These are phyloP conservation scores for Trinorchestia longiramus DNA, from an alignment of 1,140 invertebrate species.

Conservation along the genomic window DNA sequence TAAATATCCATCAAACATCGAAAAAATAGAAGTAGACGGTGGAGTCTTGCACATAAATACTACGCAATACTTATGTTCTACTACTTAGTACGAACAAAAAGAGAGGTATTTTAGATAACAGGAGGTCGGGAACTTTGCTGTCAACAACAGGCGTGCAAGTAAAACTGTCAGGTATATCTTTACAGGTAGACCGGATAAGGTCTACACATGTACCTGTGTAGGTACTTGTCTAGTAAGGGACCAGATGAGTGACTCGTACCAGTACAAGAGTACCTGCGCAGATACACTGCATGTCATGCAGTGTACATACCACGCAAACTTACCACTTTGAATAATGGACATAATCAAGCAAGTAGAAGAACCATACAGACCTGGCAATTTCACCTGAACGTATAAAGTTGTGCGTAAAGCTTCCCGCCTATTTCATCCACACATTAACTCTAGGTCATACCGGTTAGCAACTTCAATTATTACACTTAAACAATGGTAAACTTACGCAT, in stretches of 20 bases:
- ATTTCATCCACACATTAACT: background rate
- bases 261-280: too few species aligned
- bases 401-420: background rate
- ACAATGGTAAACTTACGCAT: slow-evolving; percentile 1
- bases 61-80: slow-evolving; percentile 12
- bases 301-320: background rate
- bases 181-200: background rate
- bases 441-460: background rate
- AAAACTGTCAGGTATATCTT: background rate
- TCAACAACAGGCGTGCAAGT: background rate
- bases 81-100: background rate
- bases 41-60: slow-evolving; percentile 38
- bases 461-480: slow-evolving; percentile 21
- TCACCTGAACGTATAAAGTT: background rate
- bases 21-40: slow-evolving; percentile 42
- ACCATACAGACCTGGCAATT: background rate
- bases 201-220: background rate
- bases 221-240: background rate
- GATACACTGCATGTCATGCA: background rate
- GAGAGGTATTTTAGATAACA: slow-evolving; percentile 29
- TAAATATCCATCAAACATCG: slow-evolving; percentile 52
- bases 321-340: background rate
- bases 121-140: background rate
- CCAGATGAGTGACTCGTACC: background rate
- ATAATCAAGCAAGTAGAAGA: background rate